Evolutionary conservation across 1,140 invertebrate genomes (phyloP), one percentile per base, ranked within the genome.

Genomic region (Amyelois transitella): DNA sequence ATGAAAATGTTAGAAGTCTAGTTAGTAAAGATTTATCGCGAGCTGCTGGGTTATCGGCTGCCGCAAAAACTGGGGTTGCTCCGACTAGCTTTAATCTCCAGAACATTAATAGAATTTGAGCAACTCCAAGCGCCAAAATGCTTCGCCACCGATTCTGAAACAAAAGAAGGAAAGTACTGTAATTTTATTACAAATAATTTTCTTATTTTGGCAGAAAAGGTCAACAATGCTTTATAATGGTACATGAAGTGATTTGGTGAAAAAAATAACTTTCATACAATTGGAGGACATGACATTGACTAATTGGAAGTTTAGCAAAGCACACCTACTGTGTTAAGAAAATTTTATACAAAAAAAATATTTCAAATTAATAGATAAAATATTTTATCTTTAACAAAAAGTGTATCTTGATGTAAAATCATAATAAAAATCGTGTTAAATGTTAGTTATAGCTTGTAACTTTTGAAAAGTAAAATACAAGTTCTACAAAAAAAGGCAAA

Each of bases 11-110:
- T 51, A 97, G 90, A 18, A 94, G 88, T 44, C 95, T 90, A 14
- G 94, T 94, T 51, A 94, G 81, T 14, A 92, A 77, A 1, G 92
- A 93, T 2, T 92, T 90, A 51, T 94, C 92, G 60, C 93, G 92
- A 1, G 97, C 94, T 6, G 96, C 93, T 0, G 96, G 96, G 88
- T 97, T 98, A 85, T 98, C 96, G 4, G 96, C 95, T 43, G 93
- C 93, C 7, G 96, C 94, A 77, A 98, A 98, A 49, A 93, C 91
- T 0, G 94, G 94, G 14, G 93, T 88, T 21, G 90, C 90, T 1
- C 91, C 88, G 0, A 93, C 92, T 66, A 94, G 89, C 50, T 91
- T 88, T 28, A 95, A 76, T 18, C 94, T 89, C 64, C 91, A 89
- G 53, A 92, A 90, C 4, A 94, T 76, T 18, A 92, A 77, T 6